Base-by-base conservation (phyloP, 2,888 invertebrate species). In the Drosophila rellima region DNA sequence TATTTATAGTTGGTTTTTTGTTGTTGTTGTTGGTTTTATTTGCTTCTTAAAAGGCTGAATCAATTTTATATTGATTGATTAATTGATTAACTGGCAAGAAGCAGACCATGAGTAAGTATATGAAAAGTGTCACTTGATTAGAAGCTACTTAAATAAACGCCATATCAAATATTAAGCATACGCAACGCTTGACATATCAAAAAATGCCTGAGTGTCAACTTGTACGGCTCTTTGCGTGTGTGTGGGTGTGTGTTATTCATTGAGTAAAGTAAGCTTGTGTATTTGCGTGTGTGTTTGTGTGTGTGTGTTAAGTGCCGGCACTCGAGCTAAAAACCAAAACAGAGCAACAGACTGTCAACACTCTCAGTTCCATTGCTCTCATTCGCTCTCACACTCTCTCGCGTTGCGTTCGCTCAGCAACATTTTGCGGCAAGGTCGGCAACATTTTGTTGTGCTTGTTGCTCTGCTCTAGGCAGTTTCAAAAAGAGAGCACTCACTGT, bases 391-490 rank as follows among this genome's bases (percentile, higher is more conserved):
- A 48, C 18, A 2, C 56, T 13, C 56, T 13, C 31, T 35, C 45
- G 20, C 33, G 29, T 54, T 44, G 51, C 55, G 57, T 35, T 23
- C 62, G 62, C 62, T 66, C 35, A 55, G 62, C 82, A 82, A 82
- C 75, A 79, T 71, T 68, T 78, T 56, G 44, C 11, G 62, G 70
- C 87, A 85, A 85, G 85, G 85, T 85, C 85, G 89, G 85, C 85
- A 88, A 87, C 85, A 87, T 85, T 67, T 75, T 64, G 73, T 20
- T 39, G 45, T 54, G 77, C 73, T 76, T 77, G 62, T 78, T 80
- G 78, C 78, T 74, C 66, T 26, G 39, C 10, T 5, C 33, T 26
- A 52, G 62, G 56, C 52, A 44, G 40, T 45, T 45, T 13, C 45
- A 23, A 23, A 35, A 33, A 35, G 56, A 56, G 56, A 56, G 45